Evolutionary conservation across 2,888 invertebrate genomes (phyloP), one percentile per base, ranked within the genome.

Genomic region (Phrixothrix hirtus): DNA sequence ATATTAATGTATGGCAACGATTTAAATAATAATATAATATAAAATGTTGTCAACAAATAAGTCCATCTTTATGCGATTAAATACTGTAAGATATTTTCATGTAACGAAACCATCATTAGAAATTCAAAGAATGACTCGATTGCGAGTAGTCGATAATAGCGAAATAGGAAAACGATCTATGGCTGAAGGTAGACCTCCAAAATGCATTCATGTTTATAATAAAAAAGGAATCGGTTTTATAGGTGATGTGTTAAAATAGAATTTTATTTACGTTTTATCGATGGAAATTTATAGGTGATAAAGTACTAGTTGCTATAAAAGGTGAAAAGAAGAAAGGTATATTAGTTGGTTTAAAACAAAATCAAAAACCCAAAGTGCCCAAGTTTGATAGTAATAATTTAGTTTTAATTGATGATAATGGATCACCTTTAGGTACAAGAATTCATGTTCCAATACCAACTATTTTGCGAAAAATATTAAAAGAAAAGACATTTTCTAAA

Each of bases 111-210:
- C 75, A 44, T 75, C 80, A 59, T 81, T 77, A 68, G 86, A 91
- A 76, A 87, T 92, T 36, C 82, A 84, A 29, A 84, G 87, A 70
- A 67, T 92, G 60, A 83, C 91, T 1, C 80, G 93, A 37, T 77
- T 97, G 10, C 80, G 95, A 66, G 95, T 97, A 3, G 98, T 99
- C 1, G 99, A 99, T 75, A 99, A 99, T 76, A 95, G 95, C 45
- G 88, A 89, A 61, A 85, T 99, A 53, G 99, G 98, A 25, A 95
- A 92, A 73, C 84, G 89, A 71, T 96, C 97, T 1, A 95, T 95
- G 89, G 84, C 89, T 1, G 92, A 94, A 71, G 97, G 97, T 35
- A 92, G 89, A 75, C 94, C 96, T 7, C 95, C 97, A 0, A 88
- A 85, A 74, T 86, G 91, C 67, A 97, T 99, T 68, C 95, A 97